These are phyloP conservation scores for Sitta carolinensis DNA, from an alignment of 2,797 vertebrate genomes.

Conservation along the genomic window DNA sequence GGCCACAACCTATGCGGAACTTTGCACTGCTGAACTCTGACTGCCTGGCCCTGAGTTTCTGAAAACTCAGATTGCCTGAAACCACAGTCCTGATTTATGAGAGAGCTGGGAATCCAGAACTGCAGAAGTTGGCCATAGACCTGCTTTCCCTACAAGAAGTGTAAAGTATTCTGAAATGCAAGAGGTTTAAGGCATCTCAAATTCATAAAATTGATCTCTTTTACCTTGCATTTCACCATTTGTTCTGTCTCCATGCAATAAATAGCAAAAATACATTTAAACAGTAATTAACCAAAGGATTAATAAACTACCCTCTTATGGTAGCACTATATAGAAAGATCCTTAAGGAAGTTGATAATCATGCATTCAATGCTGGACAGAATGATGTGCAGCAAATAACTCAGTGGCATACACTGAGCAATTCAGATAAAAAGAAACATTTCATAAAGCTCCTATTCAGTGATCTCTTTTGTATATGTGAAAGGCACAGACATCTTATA, in stretches of 20 bases:
- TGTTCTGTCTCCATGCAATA: neutral
- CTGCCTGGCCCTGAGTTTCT: neutral
- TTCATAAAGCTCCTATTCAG: conserved; percentile 39
- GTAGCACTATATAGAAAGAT: neutral
- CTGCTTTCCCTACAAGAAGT: neutral
- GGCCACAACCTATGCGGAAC: neutral
- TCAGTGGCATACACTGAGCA: neutral
- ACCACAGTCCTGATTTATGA: neutral
- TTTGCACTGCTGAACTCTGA: neutral
- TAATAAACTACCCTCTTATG: neutral
- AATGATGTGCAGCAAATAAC: conserved; percentile 10
- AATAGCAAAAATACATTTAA: neutral
- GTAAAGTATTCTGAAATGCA: neutral
- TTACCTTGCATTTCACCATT: neutral
- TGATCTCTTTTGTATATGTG: neutral
- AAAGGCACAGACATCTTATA: neutral
- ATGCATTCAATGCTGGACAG: neutral
- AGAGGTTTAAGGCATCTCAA: neutral
- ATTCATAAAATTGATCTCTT: neutral
- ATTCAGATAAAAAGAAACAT: conserved; percentile 41
- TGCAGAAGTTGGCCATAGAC: neutral
- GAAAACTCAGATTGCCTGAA: neutral
- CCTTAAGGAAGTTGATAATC: neutral
- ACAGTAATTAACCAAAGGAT: neutral
- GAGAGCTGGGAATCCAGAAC: neutral